Base-by-base conservation (phyloP, 2,888 invertebrate genomes). In the Ichneumon xanthorius region DNA sequence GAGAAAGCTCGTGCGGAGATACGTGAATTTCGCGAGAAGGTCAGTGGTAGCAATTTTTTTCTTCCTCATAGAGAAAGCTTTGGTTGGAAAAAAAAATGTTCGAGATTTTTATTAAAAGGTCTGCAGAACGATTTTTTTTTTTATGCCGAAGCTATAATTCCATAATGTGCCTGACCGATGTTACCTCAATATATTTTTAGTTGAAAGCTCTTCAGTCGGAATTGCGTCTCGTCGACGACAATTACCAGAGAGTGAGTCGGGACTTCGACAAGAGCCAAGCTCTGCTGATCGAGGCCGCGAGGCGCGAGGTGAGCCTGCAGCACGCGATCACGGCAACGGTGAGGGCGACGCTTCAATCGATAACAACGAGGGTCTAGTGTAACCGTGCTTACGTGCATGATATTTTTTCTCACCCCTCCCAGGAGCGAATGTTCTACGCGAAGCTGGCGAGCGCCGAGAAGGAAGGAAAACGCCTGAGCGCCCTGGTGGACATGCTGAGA, bases 291-390 rank as follows among this genome's bases (percentile, higher is more conserved):
- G 84, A 86, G 65, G 88, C 89, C 58, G 87, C 88, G 22, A 88
- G 86, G 72, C 88, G 89, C 16, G 92, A 92, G 85, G 88, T 87
- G 40, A 89, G 90, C 63, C 86, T 89, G 19, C 91, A 92, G 82
- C 86, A 89, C 84, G 88, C 84, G 7, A 87, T 92, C 58, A 89
- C 88, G 53, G 87, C 87, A 5, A 88, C 89, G 89, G 92, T 92
- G 87, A 86, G 78, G 48, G 67, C 22, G 65, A 16, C 61, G 63
- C 30, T 5, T 45, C n/a, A 70, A 73, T 80, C 75, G 19, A 77
- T 71, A 58, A 68, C 14, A 76, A 16, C 63, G 63, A 26, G 63
- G 63, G 16, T 63, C 4, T 48, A 40, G 48, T 55, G 19, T 26
- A 71, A 45, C 9, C 26, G 26, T 30, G n/a, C 48, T 48, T 30